phyloP scores from a whole-genome alignment of 2,888 invertebrate species.

The Pemphredon lugubris region DNA sequence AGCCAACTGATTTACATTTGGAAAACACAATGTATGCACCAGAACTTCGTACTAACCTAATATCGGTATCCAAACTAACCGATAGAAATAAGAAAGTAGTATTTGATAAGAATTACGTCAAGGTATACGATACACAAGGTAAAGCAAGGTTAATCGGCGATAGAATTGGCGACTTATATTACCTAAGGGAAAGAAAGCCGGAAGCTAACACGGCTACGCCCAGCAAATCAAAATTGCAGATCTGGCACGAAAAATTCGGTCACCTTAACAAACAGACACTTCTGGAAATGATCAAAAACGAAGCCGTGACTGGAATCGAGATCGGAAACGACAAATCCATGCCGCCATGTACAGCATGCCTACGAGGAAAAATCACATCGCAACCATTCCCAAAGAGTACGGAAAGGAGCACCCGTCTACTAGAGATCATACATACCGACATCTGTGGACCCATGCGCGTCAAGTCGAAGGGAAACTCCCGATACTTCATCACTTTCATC shows the following conservation, averaged over 20 bases:
- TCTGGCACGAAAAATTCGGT: not conserved
- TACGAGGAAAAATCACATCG: too few relatives aligned
- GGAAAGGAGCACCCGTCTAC: too few relatives aligned
- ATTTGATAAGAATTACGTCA: not conserved
- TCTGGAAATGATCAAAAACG: too few relatives aligned
- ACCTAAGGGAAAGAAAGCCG: not conserved
- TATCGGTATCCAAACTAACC: not conserved
- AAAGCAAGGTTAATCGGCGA: not conserved
- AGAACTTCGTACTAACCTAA: not conserved
- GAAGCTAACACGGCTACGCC: too few relatives aligned
- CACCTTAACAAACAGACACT: too few relatives aligned
- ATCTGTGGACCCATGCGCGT: not conserved
- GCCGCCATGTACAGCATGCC: too few relatives aligned
- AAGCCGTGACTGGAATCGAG: too few relatives aligned
- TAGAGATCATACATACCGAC: not conserved
- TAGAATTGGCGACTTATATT: not conserved
- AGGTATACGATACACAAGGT: not conserved
- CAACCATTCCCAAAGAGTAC: too few relatives aligned
- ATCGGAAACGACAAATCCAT: too few relatives aligned
- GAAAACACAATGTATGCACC: not conserved
- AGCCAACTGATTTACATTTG: not conserved
- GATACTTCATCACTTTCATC: not conserved
- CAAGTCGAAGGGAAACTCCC: not conserved
- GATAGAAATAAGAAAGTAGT: not conserved
- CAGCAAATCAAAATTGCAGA: not conserved